Percentiles rank a stretch among this genome's conserved stretches.
Evolutionary conservation across 2,797 vertebrate species (phyloP).

Genomic region (Orientallactaga sibirica): DNA sequence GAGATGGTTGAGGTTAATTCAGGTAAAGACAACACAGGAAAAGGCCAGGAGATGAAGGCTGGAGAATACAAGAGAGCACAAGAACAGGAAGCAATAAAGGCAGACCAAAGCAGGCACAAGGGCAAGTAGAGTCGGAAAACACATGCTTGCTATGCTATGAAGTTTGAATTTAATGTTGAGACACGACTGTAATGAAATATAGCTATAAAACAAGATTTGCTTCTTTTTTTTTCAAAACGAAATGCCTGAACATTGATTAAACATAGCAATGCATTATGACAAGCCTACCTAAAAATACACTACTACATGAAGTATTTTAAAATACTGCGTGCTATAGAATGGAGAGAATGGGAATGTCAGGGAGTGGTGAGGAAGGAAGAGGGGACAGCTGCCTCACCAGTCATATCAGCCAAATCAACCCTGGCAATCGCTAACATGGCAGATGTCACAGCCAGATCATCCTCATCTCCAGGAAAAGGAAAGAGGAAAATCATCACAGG

Average conservation of each 20-base stretch:
- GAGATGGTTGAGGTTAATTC: not conserved
- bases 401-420: conserved; percentile 57
- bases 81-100: not conserved
- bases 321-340: not conserved
- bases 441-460: conserved; percentile 72
- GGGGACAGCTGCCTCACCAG: conserved; percentile 52
- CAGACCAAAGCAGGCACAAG: not conserved
- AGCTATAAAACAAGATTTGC: not conserved
- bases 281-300: conserved; percentile 9
- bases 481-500: conserved; percentile 58
- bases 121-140: not conserved
- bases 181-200: not conserved
- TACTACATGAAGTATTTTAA: not conserved
- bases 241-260: not conserved
- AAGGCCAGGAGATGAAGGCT: not conserved
- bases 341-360: not conserved
- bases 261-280: not conserved
- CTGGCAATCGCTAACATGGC: conserved; percentile 69
- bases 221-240: not conserved
- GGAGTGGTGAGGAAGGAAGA: conserved; percentile 45
- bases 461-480: conserved; percentile 68
- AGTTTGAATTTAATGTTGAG: not conserved
- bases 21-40: not conserved
- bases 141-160: not conserved
- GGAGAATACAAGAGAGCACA: not conserved